Conservation (phyloP, 2,113 vertebrate genomes). For the Struthio camelus region DNA sequence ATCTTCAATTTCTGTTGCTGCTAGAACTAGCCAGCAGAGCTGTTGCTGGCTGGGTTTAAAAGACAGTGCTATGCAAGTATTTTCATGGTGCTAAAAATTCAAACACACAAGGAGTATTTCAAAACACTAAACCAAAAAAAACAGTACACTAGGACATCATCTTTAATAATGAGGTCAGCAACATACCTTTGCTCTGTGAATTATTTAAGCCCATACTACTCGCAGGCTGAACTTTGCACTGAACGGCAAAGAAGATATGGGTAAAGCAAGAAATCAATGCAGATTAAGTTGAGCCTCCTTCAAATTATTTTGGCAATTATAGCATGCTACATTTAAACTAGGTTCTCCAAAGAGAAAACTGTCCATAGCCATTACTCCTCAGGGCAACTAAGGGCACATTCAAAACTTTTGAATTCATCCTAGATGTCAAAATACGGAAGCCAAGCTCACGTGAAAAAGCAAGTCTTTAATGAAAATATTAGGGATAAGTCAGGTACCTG, state of each 20-base stretch:
- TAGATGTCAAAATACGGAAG: not conserved
- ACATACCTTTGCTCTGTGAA: not conserved
- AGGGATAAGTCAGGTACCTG: not conserved
- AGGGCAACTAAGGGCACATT: not conserved
- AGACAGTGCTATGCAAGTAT: not conserved
- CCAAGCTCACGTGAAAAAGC: not conserved
- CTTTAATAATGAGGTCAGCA: slow-evolving; percentile 17
- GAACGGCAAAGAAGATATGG: not conserved
- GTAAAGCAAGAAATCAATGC: not conserved
- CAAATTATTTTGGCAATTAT: not conserved
- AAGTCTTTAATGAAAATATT: not conserved
- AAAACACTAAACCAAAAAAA: not conserved
- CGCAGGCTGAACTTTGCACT: not conserved
- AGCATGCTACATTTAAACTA: not conserved
- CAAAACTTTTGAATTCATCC: not conserved
- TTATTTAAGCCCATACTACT: not conserved
- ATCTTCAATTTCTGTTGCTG: not conserved
- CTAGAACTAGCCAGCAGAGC: not conserved
- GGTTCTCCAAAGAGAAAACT: not conserved
- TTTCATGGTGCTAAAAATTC: not conserved
- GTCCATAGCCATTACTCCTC: not conserved
- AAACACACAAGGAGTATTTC: not conserved
- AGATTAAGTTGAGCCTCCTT: not conserved
- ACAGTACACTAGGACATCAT: not conserved
- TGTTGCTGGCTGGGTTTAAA: not conserved